A percentile compares a stretch with the other conserved stretches of the same genome.
phyloP scores from a whole-genome alignment of 2,113 vertebrate genomes.

The Campylomormyrus tamandua region DNA sequence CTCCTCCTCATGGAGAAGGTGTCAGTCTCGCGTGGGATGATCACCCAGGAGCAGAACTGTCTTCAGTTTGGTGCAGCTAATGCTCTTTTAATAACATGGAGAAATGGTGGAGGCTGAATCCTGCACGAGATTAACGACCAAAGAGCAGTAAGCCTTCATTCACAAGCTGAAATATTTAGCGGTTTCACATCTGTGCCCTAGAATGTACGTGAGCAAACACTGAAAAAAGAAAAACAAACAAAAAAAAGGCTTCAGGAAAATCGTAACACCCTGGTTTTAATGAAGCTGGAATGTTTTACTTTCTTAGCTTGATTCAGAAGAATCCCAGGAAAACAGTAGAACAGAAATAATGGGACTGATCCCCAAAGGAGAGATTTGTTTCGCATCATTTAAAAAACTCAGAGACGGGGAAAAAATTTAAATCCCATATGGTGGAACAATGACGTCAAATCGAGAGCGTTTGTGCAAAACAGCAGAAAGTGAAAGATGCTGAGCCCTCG shows the following conservation, averaged over 20 bases:
- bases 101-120: not conserved
- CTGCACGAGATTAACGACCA: not conserved
- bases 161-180: not conserved
- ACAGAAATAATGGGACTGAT: not conserved
- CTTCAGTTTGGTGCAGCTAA: not conserved
- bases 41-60: not conserved
- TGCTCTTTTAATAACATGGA: not conserved
- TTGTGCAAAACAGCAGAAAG: not conserved
- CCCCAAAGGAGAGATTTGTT: not conserved
- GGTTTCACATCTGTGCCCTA: not conserved
- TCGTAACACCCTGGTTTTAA: not conserved
- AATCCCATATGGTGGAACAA: not conserved
- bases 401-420: not conserved
- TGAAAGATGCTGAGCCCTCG: not conserved
- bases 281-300: not conserved
- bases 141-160: not conserved
- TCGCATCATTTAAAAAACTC: constrained; percentile 8
- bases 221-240: not conserved
- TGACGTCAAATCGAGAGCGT: not conserved
- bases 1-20: not conserved
- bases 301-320: not conserved
- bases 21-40: not conserved
- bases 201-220: not conserved
- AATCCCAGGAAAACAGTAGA: not conserved
- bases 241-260: not conserved